Evolutionary conservation across 2,113 vertebrate genomes (phyloP).

Genomic region (Thryonomys swinderianus): DNA sequence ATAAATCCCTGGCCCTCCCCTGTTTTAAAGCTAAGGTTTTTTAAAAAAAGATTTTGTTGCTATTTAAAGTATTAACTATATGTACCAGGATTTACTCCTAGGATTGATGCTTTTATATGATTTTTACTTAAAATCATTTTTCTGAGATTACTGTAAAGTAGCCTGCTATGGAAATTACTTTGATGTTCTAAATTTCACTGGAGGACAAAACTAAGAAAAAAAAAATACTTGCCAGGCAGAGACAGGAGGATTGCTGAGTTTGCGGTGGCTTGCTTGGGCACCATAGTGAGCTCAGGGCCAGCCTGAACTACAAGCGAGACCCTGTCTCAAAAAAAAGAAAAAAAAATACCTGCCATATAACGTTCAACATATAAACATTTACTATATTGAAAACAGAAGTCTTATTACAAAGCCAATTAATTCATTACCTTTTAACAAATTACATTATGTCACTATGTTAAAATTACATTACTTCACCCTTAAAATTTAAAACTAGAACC

Average conservation of each 20-base stretch:
- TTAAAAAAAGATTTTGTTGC: neutral
- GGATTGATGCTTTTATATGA: constrained; percentile 4
- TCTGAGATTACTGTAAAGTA: constrained; percentile 23
- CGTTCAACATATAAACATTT: neutral
- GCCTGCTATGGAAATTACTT: constrained; percentile 1
- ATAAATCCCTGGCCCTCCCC: no score
- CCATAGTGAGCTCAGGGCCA: no score
- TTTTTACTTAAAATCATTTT: constrained; percentile 44
- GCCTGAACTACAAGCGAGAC: no score
- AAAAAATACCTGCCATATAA: neutral
- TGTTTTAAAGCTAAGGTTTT: neutral
- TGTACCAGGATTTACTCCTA: neutral
- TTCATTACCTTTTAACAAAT: neutral
- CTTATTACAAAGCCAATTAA: neutral
- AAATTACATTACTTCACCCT: neutral
- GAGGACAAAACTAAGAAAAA: constrained; percentile 4
- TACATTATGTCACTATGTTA: neutral
- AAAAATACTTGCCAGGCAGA: neutral
- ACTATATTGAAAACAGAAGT: neutral
- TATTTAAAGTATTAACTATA: constrained; percentile 1
- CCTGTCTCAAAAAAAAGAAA: no score
- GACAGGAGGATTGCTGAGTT: no score
- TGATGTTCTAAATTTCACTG: neutral
- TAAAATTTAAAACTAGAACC: constrained; percentile 28
- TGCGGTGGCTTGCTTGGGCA: no score